These are phyloP conservation scores for Conus canariensis DNA, from an alignment of 2,888 invertebrate species.

Conservation along the genomic window DNA sequence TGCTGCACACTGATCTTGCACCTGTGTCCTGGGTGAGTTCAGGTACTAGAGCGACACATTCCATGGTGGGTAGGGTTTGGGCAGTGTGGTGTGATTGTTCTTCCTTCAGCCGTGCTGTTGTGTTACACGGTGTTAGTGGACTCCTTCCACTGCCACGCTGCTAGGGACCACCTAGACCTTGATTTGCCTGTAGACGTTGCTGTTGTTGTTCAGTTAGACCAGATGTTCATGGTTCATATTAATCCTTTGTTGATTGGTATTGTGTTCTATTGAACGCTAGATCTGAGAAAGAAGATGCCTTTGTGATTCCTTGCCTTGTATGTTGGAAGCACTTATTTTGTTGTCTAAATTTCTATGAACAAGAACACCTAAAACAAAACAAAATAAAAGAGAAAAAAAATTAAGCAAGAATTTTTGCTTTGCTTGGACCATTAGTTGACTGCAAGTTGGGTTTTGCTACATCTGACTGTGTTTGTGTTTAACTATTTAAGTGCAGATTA, in stretches of 20 bases:
- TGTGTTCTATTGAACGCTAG: slow-evolving; percentile 17
- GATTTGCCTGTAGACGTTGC: not conserved
- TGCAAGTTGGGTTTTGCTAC: not conserved
- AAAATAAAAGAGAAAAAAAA: slow-evolving; percentile 14
- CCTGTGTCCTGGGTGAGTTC: not conserved
- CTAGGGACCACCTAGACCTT: slow-evolving; percentile 29
- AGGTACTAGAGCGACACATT: slow-evolving; percentile 23
- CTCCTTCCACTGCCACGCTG: not conserved
- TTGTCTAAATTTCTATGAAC: slow-evolving; percentile 11
- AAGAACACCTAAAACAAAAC: not conserved
- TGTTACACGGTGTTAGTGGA: not conserved
- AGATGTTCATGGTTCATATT: slow-evolving; percentile 10
- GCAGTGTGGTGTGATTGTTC: not conserved
- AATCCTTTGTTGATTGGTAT: not conserved
- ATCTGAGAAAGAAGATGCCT: slow-evolving; percentile 37
- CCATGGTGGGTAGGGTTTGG: not conserved
- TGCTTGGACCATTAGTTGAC: slow-evolving; percentile 23
- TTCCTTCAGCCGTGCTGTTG: not conserved
- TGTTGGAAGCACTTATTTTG: slow-evolving; percentile 22
- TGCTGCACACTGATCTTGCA: not conserved
- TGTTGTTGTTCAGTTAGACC: not conserved
- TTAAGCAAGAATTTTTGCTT: not conserved
- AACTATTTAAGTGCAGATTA: not conserved
- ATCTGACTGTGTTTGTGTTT: not conserved
- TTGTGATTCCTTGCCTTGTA: slow-evolving; percentile 35